Percentiles rank a stretch among this genome's conserved stretches.
Evolutionary conservation across 2,888 invertebrate species (phyloP).

Genomic region (Homarus gammarus): DNA sequence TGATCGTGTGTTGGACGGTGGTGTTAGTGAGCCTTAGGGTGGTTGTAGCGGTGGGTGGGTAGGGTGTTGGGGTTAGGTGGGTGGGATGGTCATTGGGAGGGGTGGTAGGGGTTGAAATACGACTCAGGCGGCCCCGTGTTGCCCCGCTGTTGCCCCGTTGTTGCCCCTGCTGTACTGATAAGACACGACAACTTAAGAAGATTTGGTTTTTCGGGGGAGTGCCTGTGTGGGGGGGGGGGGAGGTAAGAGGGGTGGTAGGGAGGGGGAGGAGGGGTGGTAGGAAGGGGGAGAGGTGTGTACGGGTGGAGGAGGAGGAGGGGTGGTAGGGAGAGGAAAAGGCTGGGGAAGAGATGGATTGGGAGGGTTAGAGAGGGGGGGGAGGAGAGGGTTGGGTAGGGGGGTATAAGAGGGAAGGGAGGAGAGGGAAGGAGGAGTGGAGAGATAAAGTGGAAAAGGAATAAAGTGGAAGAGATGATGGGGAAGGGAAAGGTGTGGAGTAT

Average conservation of each 20-base stretch:
- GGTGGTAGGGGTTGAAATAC: constrained; percentile 35
- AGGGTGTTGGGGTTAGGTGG: too few relatives aligned
- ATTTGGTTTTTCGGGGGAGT: constrained; percentile 18
- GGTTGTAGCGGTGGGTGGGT: neutral
- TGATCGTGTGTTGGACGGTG: too few relatives aligned
- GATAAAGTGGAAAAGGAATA: neutral
- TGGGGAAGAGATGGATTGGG: neutral
- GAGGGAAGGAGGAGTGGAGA: neutral
- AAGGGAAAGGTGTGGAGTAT: constrained; percentile 4
- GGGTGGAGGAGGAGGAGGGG: neutral
- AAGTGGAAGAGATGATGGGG: neutral
- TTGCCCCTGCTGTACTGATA: constrained; percentile 25
- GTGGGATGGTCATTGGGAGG: constrained; percentile 11
- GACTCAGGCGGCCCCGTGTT: constrained; percentile 27
- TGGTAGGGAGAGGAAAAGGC: neutral
- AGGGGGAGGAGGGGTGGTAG: neutral
- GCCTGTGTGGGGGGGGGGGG: neutral
- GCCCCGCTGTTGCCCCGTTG: constrained; percentile 28
- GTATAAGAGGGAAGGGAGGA: too few relatives aligned
- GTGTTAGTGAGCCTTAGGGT: neutral
- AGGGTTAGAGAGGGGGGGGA: neutral
- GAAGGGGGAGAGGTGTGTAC: neutral
- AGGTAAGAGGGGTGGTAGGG: neutral
- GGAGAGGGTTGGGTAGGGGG: neutral
- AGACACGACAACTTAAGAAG: constrained; percentile 46